A percentile compares a stretch with the other conserved stretches of the same genome.
Conservation (phyloP, 2,888 invertebrate species). For the Agonopterix subpropinquella region DNA sequence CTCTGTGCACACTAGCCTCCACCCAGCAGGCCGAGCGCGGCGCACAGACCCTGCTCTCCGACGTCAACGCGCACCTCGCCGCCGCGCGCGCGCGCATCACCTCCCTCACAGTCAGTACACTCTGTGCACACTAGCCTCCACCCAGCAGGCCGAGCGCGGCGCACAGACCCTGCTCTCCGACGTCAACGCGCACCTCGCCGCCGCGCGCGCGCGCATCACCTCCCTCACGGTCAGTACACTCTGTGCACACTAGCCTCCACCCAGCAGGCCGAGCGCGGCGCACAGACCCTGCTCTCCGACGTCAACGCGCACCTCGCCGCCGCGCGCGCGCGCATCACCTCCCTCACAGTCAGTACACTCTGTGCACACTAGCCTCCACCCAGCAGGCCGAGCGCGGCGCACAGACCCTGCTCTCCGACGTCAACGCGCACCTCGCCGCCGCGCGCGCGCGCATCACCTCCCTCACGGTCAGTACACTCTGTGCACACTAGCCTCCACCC, state of each 20-base stretch:
- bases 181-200: conserved; percentile 39
- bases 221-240: conserved; percentile 45
- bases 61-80: conserved; percentile 40
- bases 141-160: conserved; percentile 49
- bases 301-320: conserved; percentile 42
- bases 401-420: conserved; percentile 41
- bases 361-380: conserved; percentile 6
- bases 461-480: conserved; percentile 38
- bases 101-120: conserved; percentile 45
- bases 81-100: conserved; percentile 49
- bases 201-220: conserved; percentile 46
- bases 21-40: conserved; percentile 49
- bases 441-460: conserved; percentile 50
- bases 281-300: conserved; percentile 43
- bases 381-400: conserved; percentile 54
- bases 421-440: conserved; percentile 40
- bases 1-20: not conserved
- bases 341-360: conserved; percentile 41
- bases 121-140: not conserved
- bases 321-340: conserved; percentile 47
- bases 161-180: conserved; percentile 46
- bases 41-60: conserved; percentile 43
- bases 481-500: conserved; percentile 14
- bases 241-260: conserved; percentile 5
- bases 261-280: conserved; percentile 51